Base-by-base conservation (phyloP, 2,888 invertebrate species). In the Polydrusus cervinus region DNA sequence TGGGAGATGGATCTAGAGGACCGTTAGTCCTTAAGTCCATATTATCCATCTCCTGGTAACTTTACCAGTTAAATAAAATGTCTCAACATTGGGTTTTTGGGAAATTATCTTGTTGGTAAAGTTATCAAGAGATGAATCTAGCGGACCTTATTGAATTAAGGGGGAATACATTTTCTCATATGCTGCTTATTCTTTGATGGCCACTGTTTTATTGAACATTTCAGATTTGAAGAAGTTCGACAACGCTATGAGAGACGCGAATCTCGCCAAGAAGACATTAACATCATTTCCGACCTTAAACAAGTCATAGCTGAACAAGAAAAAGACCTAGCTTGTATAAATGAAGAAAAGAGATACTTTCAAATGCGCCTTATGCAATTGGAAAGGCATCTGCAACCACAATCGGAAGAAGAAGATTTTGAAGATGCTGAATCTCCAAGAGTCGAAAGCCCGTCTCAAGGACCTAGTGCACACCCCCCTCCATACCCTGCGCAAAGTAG, bases 301-400 rank as follows among this genome's bases (percentile, higher is more conserved):
- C 88, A 88, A 79, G 87, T 90, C n/a, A 88, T 90, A 65, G 89
- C 90, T 38, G 89, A 90, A 73, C 90, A 90, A 80, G 90, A 91
- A 79, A 88, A 89, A 75, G 90, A 91, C 81, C 82, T 91, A 60
- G 88, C 89, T 43, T 87, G 88, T 75, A 84, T 91, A 30, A 90
- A 90, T 51, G 90, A 90, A 83, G 89, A 90, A 72, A 87, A 90
- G 81, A 86, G 78, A 5, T 90, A 89, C 79, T 90, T 89, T 85
- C 90, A 91, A 84, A 88, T 90, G 83, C 87, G 89, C 79, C 79
- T 87, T 74, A 86, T 87, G 82, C 83, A 83, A 66, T 78, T 87
- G 51, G 85, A 86, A 64, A 80, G 80, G 51, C 81, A 81, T 69
- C 66, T 83, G 8, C 83, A 84, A 49, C 80, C 78, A 11, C 76